Evolutionary conservation across 2,888 invertebrate species (phyloP).

Genomic region (Ochropacha duplaris): DNA sequence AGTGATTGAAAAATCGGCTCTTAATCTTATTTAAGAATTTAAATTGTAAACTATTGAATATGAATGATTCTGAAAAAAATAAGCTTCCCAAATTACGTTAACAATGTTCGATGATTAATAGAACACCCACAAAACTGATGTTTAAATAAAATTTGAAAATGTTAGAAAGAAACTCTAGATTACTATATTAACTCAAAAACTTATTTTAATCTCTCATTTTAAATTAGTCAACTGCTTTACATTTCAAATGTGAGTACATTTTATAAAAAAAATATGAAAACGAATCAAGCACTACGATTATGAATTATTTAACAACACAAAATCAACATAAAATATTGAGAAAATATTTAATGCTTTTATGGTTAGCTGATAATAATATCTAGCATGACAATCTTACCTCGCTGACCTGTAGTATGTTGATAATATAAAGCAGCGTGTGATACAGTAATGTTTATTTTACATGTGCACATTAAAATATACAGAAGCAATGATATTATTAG

Average conservation of each 20-base stretch:
- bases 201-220: too few species aligned
- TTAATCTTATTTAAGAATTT: too few species aligned
- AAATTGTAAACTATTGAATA: too few species aligned
- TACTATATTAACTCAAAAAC: too few species aligned
- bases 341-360: too few species aligned
- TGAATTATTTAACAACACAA: neutral
- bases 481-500: too few species aligned
- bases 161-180: neutral
- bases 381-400: conserved; percentile 57
- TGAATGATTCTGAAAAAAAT: too few species aligned
- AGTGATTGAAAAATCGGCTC: too few species aligned
- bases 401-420: conserved; percentile 62
- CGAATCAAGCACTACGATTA: neutral
- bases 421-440: conserved; percentile 65
- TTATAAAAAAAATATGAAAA: neutral
- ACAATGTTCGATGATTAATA: neutral
- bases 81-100: too few species aligned
- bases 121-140: too few species aligned
- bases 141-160: neutral
- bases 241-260: neutral
- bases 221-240: too few species aligned
- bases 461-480: conserved; percentile 39
- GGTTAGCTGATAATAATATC: neutral
- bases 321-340: too few species aligned
- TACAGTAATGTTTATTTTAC: conserved; percentile 49